Evolutionary conservation across 2,888 invertebrate species (phyloP), one percentile per base, ranked within the genome.

Genomic region (Callimorpha dominula): DNA sequence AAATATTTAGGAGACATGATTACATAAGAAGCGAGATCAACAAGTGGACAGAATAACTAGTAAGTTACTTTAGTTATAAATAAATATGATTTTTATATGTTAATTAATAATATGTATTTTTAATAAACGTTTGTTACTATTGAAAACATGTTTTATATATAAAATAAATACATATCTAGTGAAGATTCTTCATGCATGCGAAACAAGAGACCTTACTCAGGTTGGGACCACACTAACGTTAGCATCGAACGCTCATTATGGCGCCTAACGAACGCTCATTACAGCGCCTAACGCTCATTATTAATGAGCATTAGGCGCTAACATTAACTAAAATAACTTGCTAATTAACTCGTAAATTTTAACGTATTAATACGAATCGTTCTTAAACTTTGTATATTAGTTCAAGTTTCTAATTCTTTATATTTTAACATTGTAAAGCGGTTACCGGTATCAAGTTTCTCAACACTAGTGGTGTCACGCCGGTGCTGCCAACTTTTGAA

Each of bases 291-390:
- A 20, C 57, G 57, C 20, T 11, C 20, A 20, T 12, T 20, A 78
- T 77, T 46, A 65, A n/a, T 65, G 11, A n/a, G 31, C n/a, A 17
- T 43, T 12, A 11, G n/a, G n/a, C 43, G 64, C 40, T 42, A 64
- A 64, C 17, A 43, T n/a, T 57, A 57, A 57, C 57, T 54, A 1
- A 57, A 57, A 20, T 57, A 57, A 57, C 20, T 57, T 57, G 20
- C 12, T 57, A 57, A 20, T 57, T 20, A 57, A 57, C 20, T 20
- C 20, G 20, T 57, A 12, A 57, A 57, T 57, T 57, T 57, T 20
- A 57, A 57, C 20, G 12, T 20, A 54, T 54, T 54, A n/a, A 54
- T 54, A 20, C n/a, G 9, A 54, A n/a, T n/a, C 54, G 9, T 54
- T 54, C n/a, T 54, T 20, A 52, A 50, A 50, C 14, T 50, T 20